Percentiles rank a stretch among this genome's conserved stretches.
Evolutionary conservation across 2,797 vertebrate species (phyloP).

Genomic region (Mareca strepera): DNA sequence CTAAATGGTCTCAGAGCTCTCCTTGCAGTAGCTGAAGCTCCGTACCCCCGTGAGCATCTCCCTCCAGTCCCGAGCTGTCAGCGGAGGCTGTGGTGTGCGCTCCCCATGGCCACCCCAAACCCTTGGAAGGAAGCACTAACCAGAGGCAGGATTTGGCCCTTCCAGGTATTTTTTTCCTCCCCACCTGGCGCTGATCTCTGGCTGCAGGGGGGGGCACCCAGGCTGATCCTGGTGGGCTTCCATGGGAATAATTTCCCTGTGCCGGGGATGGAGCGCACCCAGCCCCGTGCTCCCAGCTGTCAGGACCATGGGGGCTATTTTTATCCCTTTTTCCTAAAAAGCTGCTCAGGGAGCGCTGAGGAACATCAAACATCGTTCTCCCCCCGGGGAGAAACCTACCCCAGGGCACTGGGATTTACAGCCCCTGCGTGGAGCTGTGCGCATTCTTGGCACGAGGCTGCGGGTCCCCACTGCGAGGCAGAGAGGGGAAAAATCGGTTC

Average conservation of each 20-base stretch:
- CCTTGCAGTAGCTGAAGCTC: not conserved
- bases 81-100: not conserved
- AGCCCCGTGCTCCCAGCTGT: not conserved
- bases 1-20: slow-evolving; percentile 3
- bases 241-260: not conserved
- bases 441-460: not conserved
- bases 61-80: not conserved
- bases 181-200: not conserved
- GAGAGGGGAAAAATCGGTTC: not conserved
- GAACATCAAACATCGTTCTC: not conserved
- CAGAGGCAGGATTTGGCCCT: not conserved
- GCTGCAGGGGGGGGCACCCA: not conserved
- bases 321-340: not conserved
- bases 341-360: not conserved
- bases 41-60: fast-evolving
- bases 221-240: not conserved
- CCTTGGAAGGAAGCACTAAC: not conserved
- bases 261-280: not conserved
- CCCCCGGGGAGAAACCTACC: not conserved
- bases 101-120: fast-evolving
- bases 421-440: not conserved
- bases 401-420: not conserved
- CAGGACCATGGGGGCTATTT: not conserved
- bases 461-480: not conserved
- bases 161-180: not conserved